phyloP scores from a whole-genome alignment of 2,113 vertebrate genomes.

The Parus major region DNA sequence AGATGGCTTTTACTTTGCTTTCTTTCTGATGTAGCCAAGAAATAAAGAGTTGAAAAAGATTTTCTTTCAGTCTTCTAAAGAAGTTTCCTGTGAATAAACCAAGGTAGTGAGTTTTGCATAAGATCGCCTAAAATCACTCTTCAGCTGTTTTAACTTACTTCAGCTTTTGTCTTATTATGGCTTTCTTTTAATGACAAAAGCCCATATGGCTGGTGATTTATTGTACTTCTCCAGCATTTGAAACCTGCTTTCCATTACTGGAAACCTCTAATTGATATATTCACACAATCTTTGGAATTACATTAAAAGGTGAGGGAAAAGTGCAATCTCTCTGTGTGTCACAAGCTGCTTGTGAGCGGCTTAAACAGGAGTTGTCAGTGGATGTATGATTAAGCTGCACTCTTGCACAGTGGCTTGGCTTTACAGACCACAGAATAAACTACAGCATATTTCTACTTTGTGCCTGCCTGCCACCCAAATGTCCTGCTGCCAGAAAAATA shows the following conservation, averaged over 20 bases:
- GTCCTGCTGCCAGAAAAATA: neutral
- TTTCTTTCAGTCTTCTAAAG: constrained; percentile 31
- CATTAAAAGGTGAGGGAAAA: neutral
- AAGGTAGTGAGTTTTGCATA: constrained; percentile 36
- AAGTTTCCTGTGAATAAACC: constrained; percentile 41
- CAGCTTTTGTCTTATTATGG: neutral
- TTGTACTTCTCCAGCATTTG: neutral
- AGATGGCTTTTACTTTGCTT: constrained; percentile 58
- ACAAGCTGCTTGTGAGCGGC: neutral
- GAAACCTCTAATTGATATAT: neutral
- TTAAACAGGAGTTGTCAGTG: neutral
- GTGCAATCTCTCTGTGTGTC: neutral
- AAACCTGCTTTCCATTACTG: neutral
- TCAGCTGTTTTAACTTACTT: constrained; percentile 11
- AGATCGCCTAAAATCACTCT: neutral
- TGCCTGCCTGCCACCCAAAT: neutral
- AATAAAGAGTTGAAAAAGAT: constrained; percentile 4
- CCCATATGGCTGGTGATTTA: neutral
- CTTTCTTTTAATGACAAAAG: constrained; percentile 40
- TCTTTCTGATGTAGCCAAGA: constrained; percentile 38
- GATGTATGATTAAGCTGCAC: neutral
- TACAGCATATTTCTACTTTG: neutral
- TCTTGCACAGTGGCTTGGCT: neutral
- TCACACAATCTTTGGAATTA: neutral
- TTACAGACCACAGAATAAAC: neutral